Conservation (phyloP, 2,797 vertebrate genomes). For the Acridotheres tristis region DNA sequence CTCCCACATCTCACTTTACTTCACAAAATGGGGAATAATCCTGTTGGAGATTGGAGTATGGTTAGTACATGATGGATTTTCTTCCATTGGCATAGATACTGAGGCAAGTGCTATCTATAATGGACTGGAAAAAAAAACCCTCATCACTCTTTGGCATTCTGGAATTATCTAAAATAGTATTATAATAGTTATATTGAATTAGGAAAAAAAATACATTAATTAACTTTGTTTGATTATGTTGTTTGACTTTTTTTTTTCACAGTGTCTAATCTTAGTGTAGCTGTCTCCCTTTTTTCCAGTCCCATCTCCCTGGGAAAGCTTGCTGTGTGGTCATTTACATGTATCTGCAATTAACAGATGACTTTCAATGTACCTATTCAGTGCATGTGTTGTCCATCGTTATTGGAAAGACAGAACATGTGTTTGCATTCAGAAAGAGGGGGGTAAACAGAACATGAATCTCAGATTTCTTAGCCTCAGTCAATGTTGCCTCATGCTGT, state of each 20-base stretch:
- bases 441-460: neutral
- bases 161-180: neutral
- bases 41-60: conserved; percentile 5
- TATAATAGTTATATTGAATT: neutral
- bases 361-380: neutral
- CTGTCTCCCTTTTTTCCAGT: neutral
- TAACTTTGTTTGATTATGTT: neutral
- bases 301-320: neutral
- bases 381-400: neutral
- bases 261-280: neutral
- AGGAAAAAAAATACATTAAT: neutral
- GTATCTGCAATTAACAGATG: neutral
- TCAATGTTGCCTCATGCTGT: neutral
- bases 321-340: neutral
- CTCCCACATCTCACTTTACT: conserved; percentile 58
- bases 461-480: neutral
- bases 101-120: neutral
- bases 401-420: neutral
- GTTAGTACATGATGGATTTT: conserved; percentile 58
- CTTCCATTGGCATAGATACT: neutral
- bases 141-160: neutral
- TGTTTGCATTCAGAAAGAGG: conserved; percentile 18
- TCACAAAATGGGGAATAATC: conserved; percentile 41
- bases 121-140: neutral
- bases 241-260: neutral